Evolutionary conservation across 1,140 invertebrate species (phyloP), one percentile per base, ranked within the genome.

Genomic region (Phymastichus coffea): DNA sequence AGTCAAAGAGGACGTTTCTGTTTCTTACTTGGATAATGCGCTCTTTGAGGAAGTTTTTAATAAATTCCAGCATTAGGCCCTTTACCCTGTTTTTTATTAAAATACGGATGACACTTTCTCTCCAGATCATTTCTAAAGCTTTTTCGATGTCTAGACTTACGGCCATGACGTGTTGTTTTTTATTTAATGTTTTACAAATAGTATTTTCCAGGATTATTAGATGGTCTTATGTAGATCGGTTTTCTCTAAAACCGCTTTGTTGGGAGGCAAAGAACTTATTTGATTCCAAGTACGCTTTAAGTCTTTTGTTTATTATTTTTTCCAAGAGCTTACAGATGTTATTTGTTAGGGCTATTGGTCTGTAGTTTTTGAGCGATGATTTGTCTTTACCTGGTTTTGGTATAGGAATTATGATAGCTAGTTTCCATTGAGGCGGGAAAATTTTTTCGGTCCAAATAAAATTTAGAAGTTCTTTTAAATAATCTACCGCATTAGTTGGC

Each of bases 331-430:
- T 74, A 14, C 64, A 56, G 4, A 73, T 4, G n/a, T 30, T 60
- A 8, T 17, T 14, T 15, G 38, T 52, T 19, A 59, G 40, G 14
- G 57, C 4, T 14, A 77, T 76, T 12, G 72, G 73, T 10, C 73
- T 25, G 44, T 71, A 74, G 23, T 56, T 73, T 3, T 35, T 22
- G 0, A 63, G 37, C 1, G 37, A 22, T 7, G n/a, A 26, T 12
- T 37, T 28, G 8, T 63, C 33, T 63, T 80, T 79, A 6, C 63
- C 65, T 7, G 68, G 66, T 65, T 79, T 79, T 2, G 46, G 64
- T 22, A 79, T 70, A 1, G 69, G 56, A 15, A 77, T 70, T 4
- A 75, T 59, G 7, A 61, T 70, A 1, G 71, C 71, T 9, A 64
- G 46, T 63, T 75, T 75, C 70, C 71, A 76, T n/a, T 12, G n/a